Percentiles rank a stretch among this genome's conserved stretches.
These are phyloP conservation scores for Seira sanloemensis DNA, from an alignment of 2,888 invertebrate genomes.

Conservation along the genomic window DNA sequence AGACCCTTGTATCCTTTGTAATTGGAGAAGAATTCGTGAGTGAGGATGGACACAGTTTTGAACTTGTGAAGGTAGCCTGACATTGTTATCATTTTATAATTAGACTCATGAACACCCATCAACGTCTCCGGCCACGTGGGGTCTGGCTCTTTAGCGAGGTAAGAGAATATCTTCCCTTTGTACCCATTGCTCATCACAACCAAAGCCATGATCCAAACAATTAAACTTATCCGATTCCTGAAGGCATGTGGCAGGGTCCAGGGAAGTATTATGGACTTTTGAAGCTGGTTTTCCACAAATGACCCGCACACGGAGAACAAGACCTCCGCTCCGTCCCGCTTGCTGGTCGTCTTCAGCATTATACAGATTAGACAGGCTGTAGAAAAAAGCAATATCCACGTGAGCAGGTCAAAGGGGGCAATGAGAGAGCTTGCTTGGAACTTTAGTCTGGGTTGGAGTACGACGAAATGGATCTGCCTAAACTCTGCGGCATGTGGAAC, in stretches of 20 bases:
- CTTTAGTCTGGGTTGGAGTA: not conserved
- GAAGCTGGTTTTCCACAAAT: not conserved
- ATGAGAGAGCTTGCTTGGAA: not conserved
- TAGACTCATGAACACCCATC: not conserved
- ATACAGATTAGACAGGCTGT: not conserved
- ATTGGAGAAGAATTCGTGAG: too few species aligned
- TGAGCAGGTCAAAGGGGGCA: not conserved
- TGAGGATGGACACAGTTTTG: too few species aligned
- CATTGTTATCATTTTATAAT: not conserved
- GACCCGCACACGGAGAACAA: not conserved
- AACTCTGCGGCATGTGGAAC: too few species aligned
- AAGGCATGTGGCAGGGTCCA: too few species aligned
- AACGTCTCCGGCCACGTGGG: not conserved
- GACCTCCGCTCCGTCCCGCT: not conserved
- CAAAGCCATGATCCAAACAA: not conserved
- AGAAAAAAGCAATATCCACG: not conserved
- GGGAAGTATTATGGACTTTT: not conserved
- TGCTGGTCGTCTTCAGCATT: not conserved
- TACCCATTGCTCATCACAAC: not conserved
- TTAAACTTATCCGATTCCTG: not conserved
- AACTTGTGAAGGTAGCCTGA: too few species aligned
- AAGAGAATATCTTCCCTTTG: not conserved
- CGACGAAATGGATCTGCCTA: not conserved
- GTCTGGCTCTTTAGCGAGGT: not conserved
- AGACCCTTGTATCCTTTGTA: too few species aligned